Conservation (phyloP, 1,140 invertebrate species). For the Drosophila suzukii region DNA sequence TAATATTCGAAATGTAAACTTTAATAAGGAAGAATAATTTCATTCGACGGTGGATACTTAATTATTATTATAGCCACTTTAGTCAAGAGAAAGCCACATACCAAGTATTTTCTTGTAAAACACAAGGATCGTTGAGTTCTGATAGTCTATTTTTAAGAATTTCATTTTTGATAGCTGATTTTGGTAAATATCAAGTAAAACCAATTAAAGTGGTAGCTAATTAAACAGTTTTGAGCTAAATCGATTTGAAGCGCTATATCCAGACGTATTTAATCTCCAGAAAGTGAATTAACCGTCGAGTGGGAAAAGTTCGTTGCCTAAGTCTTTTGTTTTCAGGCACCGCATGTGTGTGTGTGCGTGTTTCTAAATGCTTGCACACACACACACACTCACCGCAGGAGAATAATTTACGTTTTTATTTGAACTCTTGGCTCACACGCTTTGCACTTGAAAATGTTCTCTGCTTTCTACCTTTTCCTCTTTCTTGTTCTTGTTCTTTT, state of each 20-base stretch:
- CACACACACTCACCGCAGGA: slow-evolving; percentile 1
- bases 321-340: slow-evolving; percentile 71
- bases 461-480: slow-evolving; percentile 27
- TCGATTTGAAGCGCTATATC: background rate
- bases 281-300: slow-evolving; percentile 31
- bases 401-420: slow-evolving; percentile 64
- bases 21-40: background rate
- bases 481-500: slow-evolving; percentile 12
- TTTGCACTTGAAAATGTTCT: slow-evolving; percentile 75
- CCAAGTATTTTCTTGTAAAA: too few species aligned
- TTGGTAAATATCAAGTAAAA: background rate
- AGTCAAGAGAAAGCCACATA: too few species aligned
- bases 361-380: slow-evolving; percentile 19
- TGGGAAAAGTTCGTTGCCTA: slow-evolving; percentile 73
- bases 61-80: too few species aligned
- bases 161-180: too few species aligned
- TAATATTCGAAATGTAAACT: background rate
- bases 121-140: too few species aligned
- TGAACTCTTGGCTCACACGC: slow-evolving; percentile 72
- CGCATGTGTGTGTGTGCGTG: slow-evolving; percentile 20
- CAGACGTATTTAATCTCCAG: slow-evolving; percentile 5
- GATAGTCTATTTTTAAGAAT: too few species aligned
- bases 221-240: background rate
- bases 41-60: too few species aligned
- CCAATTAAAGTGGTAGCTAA: background rate